These are phyloP conservation scores for Protosalanx chinensis DNA, from an alignment of 2,797 vertebrate species.

Conservation along the genomic window DNA sequence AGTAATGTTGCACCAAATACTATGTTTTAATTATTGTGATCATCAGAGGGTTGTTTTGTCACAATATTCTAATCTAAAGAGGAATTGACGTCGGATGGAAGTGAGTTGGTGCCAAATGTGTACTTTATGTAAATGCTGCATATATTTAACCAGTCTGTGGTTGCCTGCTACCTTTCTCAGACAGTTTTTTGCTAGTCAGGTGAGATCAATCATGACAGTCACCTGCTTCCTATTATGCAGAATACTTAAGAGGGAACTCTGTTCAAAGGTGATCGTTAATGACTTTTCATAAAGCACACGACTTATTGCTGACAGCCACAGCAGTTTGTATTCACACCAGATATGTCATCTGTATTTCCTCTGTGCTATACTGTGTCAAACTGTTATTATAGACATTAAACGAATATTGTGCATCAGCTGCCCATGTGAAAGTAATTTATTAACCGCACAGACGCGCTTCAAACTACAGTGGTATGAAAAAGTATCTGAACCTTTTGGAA, in stretches of 20 bases:
- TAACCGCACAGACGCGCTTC: too few species aligned
- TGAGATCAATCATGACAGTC: background rate
- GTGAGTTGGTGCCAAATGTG: constrained; percentile 16
- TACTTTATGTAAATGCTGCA: constrained; percentile 11
- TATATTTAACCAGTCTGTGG: background rate
- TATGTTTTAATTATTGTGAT: constrained; percentile 28
- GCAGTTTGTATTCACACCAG: constrained; percentile 17
- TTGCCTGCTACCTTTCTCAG: background rate
- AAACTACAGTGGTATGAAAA: too few species aligned
- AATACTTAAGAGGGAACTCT: constrained; percentile 4
- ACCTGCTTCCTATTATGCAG: background rate
- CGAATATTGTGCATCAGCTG: background rate
- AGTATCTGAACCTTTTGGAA: too few species aligned
- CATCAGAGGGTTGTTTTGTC: constrained; percentile 13
- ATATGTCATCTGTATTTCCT: constrained; percentile 19
- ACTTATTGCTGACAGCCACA: constrained; percentile 2
- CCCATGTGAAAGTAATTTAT: background rate
- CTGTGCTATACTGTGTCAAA: constrained; percentile 16
- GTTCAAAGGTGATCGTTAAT: background rate
- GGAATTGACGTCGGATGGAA: background rate
- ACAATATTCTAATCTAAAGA: background rate
- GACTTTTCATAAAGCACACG: constrained; percentile 23
- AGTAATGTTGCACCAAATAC: constrained; percentile 79
- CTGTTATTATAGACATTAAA: constrained; percentile 28
- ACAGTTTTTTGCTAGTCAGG: background rate